phyloP scores from a whole-genome alignment of 2,113 vertebrate genomes.

The Astur gentilis region DNA sequence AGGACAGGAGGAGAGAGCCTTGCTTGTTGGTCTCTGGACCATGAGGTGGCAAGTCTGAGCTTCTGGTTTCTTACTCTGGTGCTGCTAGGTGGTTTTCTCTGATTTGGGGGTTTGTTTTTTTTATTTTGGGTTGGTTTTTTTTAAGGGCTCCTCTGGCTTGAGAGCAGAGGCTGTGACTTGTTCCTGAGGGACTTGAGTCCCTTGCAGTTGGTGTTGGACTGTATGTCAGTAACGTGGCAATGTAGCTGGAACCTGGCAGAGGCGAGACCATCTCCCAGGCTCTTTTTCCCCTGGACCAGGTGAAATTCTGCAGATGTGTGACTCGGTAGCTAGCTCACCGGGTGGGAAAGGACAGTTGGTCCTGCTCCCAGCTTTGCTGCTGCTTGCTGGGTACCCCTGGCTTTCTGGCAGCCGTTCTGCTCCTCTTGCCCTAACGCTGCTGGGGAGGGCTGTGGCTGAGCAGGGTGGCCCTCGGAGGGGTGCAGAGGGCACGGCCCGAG shows the following conservation, averaged over 20 bases:
- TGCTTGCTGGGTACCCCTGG: neutral
- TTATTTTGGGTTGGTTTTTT: neutral
- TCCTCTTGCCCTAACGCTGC: neutral
- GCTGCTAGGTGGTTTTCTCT: no score
- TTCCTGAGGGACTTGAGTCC: neutral
- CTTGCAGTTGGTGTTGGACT: neutral
- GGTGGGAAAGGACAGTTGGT: neutral
- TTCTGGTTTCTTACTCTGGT: neutral
- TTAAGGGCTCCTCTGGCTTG: neutral
- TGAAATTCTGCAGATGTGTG: neutral
- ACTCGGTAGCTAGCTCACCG: rapidly evolving
- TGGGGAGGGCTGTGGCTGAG: neutral
- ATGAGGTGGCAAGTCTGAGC: neutral
- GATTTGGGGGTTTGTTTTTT: neutral
- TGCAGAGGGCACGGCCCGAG: neutral
- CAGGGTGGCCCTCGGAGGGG: neutral
- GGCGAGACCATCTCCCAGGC: neutral
- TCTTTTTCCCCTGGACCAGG: neutral
- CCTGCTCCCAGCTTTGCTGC: neutral
- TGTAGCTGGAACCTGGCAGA: neutral
- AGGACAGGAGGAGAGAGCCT: neutral
- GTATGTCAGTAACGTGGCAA: rapidly evolving
- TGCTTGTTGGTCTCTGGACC: neutral
- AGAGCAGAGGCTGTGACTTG: neutral
- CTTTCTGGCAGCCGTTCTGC: neutral